phyloP scores from a whole-genome alignment of 1,140 invertebrate genomes.

The Ruditapes philippinarum region DNA sequence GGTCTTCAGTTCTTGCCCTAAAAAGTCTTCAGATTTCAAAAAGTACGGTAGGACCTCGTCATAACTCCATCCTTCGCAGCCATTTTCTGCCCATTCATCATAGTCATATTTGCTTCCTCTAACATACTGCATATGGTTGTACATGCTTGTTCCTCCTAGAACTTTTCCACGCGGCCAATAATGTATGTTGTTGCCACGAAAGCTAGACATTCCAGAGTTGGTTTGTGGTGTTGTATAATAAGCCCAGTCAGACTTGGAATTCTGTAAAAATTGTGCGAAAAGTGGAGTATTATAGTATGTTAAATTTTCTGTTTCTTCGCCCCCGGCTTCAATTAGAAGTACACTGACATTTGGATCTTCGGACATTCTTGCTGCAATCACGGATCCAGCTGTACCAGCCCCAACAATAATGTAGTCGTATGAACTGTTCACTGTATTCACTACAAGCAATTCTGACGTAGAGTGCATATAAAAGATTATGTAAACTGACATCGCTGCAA shows the following conservation, averaged over 20 bases:
- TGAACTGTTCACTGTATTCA: neutral
- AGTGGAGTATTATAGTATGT: slow-evolving; percentile 87
- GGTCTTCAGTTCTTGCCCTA: neutral
- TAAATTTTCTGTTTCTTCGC: slow-evolving; percentile 95
- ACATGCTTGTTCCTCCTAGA: neutral
- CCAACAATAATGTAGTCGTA: slow-evolving; percentile 87
- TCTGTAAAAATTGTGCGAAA: neutral
- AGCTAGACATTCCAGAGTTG: slow-evolving; percentile 91
- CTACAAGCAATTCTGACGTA: too few relatives aligned
- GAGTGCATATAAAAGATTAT: neutral
- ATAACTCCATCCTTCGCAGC: slow-evolving; percentile 51
- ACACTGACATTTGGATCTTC: slow-evolving; percentile 92
- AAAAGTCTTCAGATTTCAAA: neutral
- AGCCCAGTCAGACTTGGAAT: neutral
- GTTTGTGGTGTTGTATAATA: slow-evolving; percentile 73
- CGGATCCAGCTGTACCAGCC: slow-evolving; percentile 96
- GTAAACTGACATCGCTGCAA: too few relatives aligned
- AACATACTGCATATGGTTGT: slow-evolving; percentile 89
- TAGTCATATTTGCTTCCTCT: neutral
- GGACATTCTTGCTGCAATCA: slow-evolving; percentile 95
- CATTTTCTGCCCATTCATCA: slow-evolving; percentile 92
- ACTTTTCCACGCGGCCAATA: slow-evolving; percentile 89
- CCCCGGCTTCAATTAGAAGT: slow-evolving; percentile 95
- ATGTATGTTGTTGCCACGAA: slow-evolving; percentile 74
- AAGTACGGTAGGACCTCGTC: slow-evolving; percentile 60